Base-by-base conservation (phyloP, 1,140 invertebrate genomes). In the Lordiphosa mommai region DNA sequence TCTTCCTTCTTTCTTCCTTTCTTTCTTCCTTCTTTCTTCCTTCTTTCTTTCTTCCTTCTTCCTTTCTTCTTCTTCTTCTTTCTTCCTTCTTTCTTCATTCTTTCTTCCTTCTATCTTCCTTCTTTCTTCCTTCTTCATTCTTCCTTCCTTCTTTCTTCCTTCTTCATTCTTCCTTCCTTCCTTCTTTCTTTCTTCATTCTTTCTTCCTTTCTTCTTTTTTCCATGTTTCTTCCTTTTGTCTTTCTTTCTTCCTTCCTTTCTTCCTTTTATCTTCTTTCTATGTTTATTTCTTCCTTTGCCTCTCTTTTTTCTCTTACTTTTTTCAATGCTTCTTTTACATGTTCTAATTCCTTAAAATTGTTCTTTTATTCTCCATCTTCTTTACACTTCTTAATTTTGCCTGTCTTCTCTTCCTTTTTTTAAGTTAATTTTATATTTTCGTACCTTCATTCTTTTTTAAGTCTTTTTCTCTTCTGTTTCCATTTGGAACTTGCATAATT, bases 141-240 rank as follows among this genome's bases (percentile, higher is more conserved):
- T n/a, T n/a, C n/a, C n/a, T n/a, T n/a, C n/a, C n/a, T n/a, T n/a
- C n/a, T n/a, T n/a, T n/a, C n/a, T n/a, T 2, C 0, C 1, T 20
- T 2, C 1, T 6, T 23, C 20, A 6, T 5, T 6, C 4, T 5
- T 5, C 0, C 20, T 53, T 46, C 60, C 60, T 57, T 57, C 36
- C 50, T 30, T 61, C 37, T 58, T 71, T 47, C 67, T 63, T 23
- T 29, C 7, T 30, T 69, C 40, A n/a, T 33, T 12, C 10, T 1
- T 23, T 23, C 20, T 23, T 23, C n/a, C n/a, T 46, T 12, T 8
- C 23, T 4, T 32, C 51, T 36, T 20, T 57, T 2, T 4, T 41
- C 0, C 34, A n/a, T n/a, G n/a, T n/a, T 47, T 14, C 14, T 4
- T 10, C 17, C 30, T 49, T 63, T 38, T 30, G 52, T 36, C 16